A percentile compares a stretch with the other conserved stretches of the same genome.
Evolutionary conservation across 1,140 invertebrate genomes (phyloP).

Genomic region (Lasaia peninsularis): DNA sequence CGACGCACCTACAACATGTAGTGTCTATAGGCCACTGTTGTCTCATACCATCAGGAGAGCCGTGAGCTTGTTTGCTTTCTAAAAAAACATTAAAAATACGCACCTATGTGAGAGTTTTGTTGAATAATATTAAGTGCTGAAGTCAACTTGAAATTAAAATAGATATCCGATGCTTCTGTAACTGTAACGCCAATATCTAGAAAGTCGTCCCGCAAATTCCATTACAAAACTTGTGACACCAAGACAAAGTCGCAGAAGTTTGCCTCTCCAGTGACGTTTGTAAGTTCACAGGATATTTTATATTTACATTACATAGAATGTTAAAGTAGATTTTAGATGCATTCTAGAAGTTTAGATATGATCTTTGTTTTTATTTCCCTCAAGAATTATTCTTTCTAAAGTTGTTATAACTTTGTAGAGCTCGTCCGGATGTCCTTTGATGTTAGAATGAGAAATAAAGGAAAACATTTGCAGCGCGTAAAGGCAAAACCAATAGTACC

Average conservation of each 20-base stretch:
- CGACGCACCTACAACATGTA: too few species aligned
- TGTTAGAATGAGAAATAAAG: not conserved
- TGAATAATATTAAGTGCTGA: too few species aligned
- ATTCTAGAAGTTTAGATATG: slow-evolving; percentile 4
- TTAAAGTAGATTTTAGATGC: slow-evolving; percentile 7
- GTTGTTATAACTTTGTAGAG: not conserved
- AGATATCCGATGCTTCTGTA: too few species aligned
- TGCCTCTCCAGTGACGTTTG: not conserved
- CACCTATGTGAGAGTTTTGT: too few species aligned
- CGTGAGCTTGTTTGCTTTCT: too few species aligned
- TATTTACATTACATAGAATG: not conserved
- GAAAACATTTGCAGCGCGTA: not conserved
- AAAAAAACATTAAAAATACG: too few species aligned
- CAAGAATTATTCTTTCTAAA: not conserved
- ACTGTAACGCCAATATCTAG: too few species aligned
- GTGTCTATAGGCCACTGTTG: too few species aligned
- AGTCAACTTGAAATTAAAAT: too few species aligned
- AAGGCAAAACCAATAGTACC: too few species aligned
- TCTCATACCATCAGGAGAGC: too few species aligned
- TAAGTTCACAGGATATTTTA: slow-evolving; percentile 5
- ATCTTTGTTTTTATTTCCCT: slow-evolving; percentile 3
- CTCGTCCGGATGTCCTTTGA: not conserved
- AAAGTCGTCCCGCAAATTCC: not conserved
- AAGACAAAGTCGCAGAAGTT: not conserved
- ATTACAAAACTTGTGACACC: slow-evolving; percentile 6